phyloP scores from a whole-genome alignment of 2,113 vertebrate species.

The Capra hircus region DNA sequence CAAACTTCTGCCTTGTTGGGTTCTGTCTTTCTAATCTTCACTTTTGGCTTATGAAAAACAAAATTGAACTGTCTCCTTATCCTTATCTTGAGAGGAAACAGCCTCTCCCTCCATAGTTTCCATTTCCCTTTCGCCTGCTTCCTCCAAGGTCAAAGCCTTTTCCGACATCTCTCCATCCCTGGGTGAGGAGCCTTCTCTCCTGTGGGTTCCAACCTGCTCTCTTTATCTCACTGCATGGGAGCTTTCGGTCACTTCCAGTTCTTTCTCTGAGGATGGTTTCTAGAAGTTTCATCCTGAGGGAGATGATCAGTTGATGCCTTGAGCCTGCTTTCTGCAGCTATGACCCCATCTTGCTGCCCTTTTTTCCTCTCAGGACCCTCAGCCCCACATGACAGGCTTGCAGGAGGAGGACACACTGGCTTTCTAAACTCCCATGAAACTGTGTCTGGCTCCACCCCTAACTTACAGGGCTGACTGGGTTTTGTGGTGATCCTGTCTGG shows the following conservation, averaged over 20 bases:
- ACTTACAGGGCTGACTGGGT: neutral
- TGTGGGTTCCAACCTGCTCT: neutral
- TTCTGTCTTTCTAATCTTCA: neutral
- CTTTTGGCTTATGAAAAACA: constrained; percentile 19
- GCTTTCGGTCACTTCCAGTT: neutral
- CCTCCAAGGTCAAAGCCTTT: neutral
- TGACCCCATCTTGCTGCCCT: neutral
- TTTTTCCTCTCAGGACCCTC: neutral
- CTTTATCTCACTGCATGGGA: neutral
- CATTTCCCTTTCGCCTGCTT: neutral
- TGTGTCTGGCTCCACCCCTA: neutral
- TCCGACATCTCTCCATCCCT: neutral
- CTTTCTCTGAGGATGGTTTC: constrained; percentile 18
- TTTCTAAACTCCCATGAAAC: neutral
- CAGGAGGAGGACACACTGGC: neutral
- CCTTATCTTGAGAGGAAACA: neutral
- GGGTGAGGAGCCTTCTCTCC: neutral
- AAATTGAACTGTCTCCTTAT: constrained; percentile 10
- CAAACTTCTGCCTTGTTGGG: neutral
- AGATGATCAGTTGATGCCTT: neutral
- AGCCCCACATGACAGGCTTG: neutral
- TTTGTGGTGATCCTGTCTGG: neutral
- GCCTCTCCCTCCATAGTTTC: neutral
- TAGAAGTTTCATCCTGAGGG: constrained; percentile 19
- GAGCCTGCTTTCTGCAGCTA: neutral